Conservation (phyloP, 1,140 invertebrate genomes). For the Lepidurus arcticus region DNA sequence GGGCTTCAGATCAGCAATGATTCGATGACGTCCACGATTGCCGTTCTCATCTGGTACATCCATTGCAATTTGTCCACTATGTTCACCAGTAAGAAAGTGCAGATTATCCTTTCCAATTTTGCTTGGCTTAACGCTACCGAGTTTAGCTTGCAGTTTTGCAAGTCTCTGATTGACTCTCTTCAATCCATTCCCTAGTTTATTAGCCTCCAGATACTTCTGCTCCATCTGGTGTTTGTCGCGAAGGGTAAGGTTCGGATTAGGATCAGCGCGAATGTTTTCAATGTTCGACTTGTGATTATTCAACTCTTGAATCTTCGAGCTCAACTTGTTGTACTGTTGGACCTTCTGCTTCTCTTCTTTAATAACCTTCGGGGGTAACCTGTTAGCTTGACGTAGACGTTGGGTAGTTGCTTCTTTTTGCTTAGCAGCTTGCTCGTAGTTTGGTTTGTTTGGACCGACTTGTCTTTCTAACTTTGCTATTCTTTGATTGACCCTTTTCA, state of each 20-base stretch:
- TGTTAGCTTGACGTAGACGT: background rate
- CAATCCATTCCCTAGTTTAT: background rate
- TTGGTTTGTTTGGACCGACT: too few species aligned
- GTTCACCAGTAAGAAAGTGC: slow-evolving; percentile 1
- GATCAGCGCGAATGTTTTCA: background rate
- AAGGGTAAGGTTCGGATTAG: too few species aligned
- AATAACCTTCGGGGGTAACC: background rate
- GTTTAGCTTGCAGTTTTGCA: background rate
- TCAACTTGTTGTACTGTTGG: background rate
- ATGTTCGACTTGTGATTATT: background rate
- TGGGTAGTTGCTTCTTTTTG: background rate
- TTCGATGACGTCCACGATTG: background rate
- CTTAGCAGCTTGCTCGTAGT: background rate
- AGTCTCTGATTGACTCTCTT: slow-evolving; percentile 8
- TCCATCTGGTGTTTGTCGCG: too few species aligned
- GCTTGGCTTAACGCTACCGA: background rate
- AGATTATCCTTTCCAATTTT: slow-evolving; percentile 12
- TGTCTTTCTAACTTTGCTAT: too few species aligned
- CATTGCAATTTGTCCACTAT: slow-evolving; percentile 2
- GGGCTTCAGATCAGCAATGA: background rate
- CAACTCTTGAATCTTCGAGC: background rate
- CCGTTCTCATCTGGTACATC: slow-evolving; percentile 5
- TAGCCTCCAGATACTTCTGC: too few species aligned
- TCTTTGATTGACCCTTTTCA: too few species aligned
- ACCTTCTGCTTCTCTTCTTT: background rate